These are phyloP conservation scores for Chymomyza costata DNA, from an alignment of 1,140 invertebrate species.

Conservation along the genomic window DNA sequence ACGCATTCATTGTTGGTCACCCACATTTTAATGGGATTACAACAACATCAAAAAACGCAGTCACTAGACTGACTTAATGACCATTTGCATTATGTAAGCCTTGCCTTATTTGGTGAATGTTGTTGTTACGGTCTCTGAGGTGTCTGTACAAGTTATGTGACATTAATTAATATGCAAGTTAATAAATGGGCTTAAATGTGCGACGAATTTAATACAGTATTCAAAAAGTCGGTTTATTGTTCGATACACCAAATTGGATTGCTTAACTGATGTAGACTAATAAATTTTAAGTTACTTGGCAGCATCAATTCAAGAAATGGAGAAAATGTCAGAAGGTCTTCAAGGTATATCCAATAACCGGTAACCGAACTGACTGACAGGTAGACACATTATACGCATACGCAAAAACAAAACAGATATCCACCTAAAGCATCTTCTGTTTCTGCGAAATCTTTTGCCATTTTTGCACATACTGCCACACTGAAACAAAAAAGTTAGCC, in stretches of 20 bases:
- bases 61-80: slow-evolving; percentile 42
- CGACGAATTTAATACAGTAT: slow-evolving; percentile 50
- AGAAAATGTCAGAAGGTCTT: slow-evolving; percentile 50
- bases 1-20: slow-evolving; percentile 29
- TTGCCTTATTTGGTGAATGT: slow-evolving; percentile 32
- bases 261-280: slow-evolving; percentile 21
- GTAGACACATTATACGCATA: no score
- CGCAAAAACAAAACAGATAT: slow-evolving; percentile 2
- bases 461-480: slow-evolving; percentile 8
- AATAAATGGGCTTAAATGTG: slow-evolving; percentile 57
- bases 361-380: slow-evolving; percentile 14
- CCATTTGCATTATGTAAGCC: slow-evolving; percentile 54
- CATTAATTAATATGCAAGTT: slow-evolving; percentile 61
- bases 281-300: background rate
- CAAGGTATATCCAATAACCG: slow-evolving; percentile 48
- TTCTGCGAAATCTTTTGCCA: slow-evolving; percentile 43
- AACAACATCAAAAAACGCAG: slow-evolving; percentile 19
- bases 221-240: background rate
- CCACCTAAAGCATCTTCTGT: slow-evolving; percentile 16
- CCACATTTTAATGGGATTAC: slow-evolving; percentile 49
- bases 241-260: slow-evolving; percentile 35
- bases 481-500: no score
- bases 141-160: slow-evolving; percentile 23
- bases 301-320: background rate
- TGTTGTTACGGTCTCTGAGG: slow-evolving; percentile 30